phyloP scores from a whole-genome alignment of 2,888 invertebrate genomes.

The Trisateles emortualis region DNA sequence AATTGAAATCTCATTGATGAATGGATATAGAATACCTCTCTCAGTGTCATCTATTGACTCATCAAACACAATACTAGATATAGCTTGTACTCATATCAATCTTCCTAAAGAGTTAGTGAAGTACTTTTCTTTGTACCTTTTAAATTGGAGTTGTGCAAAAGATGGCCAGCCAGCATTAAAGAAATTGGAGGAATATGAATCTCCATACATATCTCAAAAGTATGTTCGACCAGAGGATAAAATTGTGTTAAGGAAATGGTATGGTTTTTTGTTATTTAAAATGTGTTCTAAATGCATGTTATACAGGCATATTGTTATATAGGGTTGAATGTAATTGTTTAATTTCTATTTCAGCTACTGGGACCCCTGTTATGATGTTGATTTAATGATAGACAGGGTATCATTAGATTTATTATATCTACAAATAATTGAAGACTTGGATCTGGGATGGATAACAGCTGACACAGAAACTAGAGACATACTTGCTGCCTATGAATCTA shows the following conservation, averaged over 20 bases:
- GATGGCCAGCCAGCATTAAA: constrained; percentile 92
- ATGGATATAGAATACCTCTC: constrained; percentile 94
- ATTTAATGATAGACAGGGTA: constrained; percentile 93
- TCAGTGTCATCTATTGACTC: constrained; percentile 93
- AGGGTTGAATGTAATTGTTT: constrained; percentile 4
- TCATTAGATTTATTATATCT: constrained; percentile 95
- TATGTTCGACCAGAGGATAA: constrained; percentile 91
- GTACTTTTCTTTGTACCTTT: constrained; percentile 96
- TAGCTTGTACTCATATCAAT: constrained; percentile 93
- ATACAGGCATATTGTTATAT: background rate
- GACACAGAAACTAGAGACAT: constrained; percentile 90
- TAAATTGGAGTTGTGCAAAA: constrained; percentile 91
- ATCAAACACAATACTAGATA: constrained; percentile 93
- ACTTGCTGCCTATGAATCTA: constrained; percentile 90
- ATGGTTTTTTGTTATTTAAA: constrained; percentile 20
- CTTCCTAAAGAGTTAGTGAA: constrained; percentile 92
- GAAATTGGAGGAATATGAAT: constrained; percentile 98
- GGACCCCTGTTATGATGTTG: constrained; percentile 94
- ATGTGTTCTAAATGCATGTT: background rate
- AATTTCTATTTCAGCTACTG: constrained; percentile 90
- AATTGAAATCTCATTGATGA: constrained; percentile 94
- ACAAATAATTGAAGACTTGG: constrained; percentile 95
- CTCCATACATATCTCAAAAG: constrained; percentile 97
- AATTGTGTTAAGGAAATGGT: constrained; percentile 96
- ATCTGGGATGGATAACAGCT: constrained; percentile 94